Percentiles rank a stretch among this genome's conserved stretches.
These are phyloP conservation scores for Pelodytes ibericus DNA, from an alignment of 2,797 vertebrate species.

Conservation along the genomic window DNA sequence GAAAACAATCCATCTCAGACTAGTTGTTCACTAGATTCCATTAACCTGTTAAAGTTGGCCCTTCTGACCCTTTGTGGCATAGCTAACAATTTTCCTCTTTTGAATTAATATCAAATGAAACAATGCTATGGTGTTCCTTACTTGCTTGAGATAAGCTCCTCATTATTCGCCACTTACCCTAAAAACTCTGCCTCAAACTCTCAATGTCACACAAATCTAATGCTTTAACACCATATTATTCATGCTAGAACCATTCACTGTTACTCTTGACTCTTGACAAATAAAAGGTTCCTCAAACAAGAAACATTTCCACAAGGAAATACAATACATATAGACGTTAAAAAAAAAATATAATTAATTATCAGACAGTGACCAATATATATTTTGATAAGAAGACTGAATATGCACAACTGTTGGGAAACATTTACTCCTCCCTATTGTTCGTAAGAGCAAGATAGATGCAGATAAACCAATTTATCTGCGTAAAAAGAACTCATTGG, in stretches of 20 bases:
- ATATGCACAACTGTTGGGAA: not conserved
- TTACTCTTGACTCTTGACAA: not conserved
- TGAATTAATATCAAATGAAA: too few relatives aligned
- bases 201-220: not conserved
- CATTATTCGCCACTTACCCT: not conserved
- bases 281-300: not conserved
- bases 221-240: not conserved
- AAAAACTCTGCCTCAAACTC: not conserved
- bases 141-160: not conserved
- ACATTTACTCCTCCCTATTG: not conserved
- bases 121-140: not conserved
- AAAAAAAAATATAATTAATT: too few relatives aligned
- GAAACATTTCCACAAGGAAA: not conserved
- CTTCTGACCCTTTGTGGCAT: too few relatives aligned
- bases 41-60: too few relatives aligned
- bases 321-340: not conserved
- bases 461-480: not conserved
- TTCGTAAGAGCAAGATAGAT: not conserved
- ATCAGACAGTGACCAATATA: not conserved
- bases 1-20: too few relatives aligned
- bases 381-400: not conserved
- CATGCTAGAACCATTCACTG: not conserved
- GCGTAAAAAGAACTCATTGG: not conserved
- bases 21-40: too few relatives aligned
- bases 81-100: too few relatives aligned